Evolutionary conservation across 2,113 vertebrate species (phyloP), one percentile per base, ranked within the genome.

Genomic region (Rissa tridactyla): DNA sequence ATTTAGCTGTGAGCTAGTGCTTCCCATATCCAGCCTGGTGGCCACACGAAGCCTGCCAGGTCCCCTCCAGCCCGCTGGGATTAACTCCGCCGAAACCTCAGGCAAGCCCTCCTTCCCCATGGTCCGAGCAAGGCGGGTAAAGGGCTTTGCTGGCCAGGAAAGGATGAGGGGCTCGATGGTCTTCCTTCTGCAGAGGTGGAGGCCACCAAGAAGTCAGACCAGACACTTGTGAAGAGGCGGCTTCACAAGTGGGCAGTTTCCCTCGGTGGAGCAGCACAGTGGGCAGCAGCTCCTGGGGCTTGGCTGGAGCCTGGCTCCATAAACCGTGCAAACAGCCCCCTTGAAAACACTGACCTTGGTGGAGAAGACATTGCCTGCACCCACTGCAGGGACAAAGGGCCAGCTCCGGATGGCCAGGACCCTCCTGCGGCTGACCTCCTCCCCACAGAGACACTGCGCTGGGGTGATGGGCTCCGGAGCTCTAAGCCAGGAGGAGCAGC

Each of bases 361-460:
- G 44, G 15, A 16, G 38, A 82, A 44, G 65, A n/a, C 20, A 19
- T 21, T 73, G 46, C 21, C 60, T 15, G 36, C 2, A 7, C 4
- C 3, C 36, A 13, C 54, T 66, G 46, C 55, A 71, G 68, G 42
- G 73, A 46, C 73, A 32, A 19, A 29, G 32, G 27, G 25, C 26
- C 54, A 58, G 15, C 16, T 22, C 5, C 32, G 22, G n/a, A 15
- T 3, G n/a, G 20, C 14, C 1, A 0, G 3, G 22, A 62, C 36
- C 25, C 38, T 73, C 54, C 14, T 4, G 55, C 51, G 30, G 47
- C 47, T 49, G 21, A 49, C 21, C 21, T 47, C 47, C 21, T 49
- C 21, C 47, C n/a, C 3, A 0, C 27, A 10, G 25, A 52, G 71
- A 2, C 2, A 49, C 49, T 38, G 23, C 0, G 1, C 47, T 22